phyloP scores from a whole-genome alignment of 2,113 vertebrate species.

The Genyomyrus donnyi region DNA sequence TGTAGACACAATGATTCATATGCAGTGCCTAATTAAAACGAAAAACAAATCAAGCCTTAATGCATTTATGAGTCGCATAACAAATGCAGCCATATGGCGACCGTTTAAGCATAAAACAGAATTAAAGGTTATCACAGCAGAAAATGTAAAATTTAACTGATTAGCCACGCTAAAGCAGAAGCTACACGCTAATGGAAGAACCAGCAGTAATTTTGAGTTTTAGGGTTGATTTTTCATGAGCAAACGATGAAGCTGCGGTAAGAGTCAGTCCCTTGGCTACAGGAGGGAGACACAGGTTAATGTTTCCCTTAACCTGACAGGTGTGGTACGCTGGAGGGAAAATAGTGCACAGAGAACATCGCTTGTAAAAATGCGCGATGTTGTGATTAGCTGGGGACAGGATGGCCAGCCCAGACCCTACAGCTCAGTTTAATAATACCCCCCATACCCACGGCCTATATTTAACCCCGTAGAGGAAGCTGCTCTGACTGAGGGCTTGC shows the following conservation, averaged over 20 bases:
- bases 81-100: background rate
- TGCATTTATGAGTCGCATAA: background rate
- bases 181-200: background rate
- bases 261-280: background rate
- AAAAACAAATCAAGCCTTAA: background rate
- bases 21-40: background rate
- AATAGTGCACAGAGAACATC: background rate
- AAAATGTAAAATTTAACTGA: background rate
- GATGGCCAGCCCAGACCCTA: slow-evolving; percentile 40
- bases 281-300: background rate
- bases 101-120: background rate
- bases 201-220: background rate
- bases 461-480: slow-evolving; percentile 86
- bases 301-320: background rate
- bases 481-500: slow-evolving; percentile 82
- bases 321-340: background rate
- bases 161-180: background rate
- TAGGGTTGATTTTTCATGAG: background rate
- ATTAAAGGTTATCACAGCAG: background rate
- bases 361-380: background rate
- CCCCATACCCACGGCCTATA: slow-evolving; percentile 64
- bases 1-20: background rate
- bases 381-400: slow-evolving; percentile 12
- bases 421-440: slow-evolving; percentile 75
- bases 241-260: background rate